Evolutionary conservation across 1,140 invertebrate species (phyloP).

Genomic region (Arion vulgaris): DNA sequence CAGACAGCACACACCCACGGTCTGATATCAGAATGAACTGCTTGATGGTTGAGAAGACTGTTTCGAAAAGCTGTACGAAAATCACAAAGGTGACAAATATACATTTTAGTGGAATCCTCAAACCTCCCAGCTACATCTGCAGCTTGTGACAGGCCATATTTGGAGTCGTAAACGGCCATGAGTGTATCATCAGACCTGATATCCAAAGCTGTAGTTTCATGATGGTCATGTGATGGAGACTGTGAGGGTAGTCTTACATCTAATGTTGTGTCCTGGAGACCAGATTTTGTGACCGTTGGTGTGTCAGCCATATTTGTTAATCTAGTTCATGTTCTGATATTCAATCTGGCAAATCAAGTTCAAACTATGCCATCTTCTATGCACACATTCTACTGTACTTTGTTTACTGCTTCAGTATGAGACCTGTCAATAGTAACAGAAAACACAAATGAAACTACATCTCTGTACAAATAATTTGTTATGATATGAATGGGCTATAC

Average conservation of each 20-base stretch:
- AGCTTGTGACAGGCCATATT: background rate
- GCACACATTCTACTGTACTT: no score
- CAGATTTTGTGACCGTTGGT: background rate
- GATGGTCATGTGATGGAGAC: background rate
- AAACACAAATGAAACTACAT: no score
- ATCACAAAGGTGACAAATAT: conserved; percentile 48
- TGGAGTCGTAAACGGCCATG: background rate
- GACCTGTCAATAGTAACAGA: no score
- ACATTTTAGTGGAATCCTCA: conserved; percentile 39
- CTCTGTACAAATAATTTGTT: no score
- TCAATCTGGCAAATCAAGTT: no score
- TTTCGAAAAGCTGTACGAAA: conserved; percentile 49
- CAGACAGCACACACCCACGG: conserved; percentile 51
- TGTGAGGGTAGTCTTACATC: background rate
- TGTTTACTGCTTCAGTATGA: no score
- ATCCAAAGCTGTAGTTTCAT: background rate
- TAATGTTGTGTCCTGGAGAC: background rate
- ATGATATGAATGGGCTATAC: no score
- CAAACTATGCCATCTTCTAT: no score
- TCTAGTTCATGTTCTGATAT: no score
- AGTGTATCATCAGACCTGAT: background rate
- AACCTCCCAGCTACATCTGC: background rate
- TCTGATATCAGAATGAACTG: conserved; percentile 51
- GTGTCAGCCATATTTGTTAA: background rate
- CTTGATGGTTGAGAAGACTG: conserved; percentile 51